Percentiles rank a stretch among this genome's conserved stretches.
Conservation (phyloP, 2,113 vertebrate genomes). For the Gnathonemus longibarbis region DNA sequence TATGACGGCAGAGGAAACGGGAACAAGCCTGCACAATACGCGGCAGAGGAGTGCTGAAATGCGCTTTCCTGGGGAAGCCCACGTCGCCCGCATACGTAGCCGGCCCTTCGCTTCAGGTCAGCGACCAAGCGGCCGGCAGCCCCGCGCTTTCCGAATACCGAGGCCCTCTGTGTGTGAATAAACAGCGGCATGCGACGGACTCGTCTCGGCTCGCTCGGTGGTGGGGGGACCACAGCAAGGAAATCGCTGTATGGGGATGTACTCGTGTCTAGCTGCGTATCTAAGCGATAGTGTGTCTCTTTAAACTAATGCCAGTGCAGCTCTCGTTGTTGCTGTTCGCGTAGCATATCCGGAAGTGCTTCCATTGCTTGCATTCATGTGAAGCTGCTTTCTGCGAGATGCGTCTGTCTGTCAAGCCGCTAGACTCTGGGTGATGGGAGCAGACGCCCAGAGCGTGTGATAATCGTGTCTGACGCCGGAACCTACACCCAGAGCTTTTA, state of each 20-base stretch:
- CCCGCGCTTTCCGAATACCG: neutral
- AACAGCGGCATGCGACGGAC: neutral
- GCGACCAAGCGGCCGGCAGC: neutral
- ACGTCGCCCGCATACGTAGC: neutral
- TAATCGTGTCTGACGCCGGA: neutral
- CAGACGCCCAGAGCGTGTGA: neutral
- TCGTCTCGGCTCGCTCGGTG: neutral
- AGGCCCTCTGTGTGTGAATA: neutral
- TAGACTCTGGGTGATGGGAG: neutral
- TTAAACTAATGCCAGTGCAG: neutral
- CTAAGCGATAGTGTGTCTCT: neutral
- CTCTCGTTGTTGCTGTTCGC: neutral
- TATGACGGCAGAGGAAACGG: neutral
- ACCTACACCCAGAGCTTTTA: neutral
- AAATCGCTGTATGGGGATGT: neutral
- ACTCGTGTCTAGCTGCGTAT: neutral
- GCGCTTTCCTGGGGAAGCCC: neutral
- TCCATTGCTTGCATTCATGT: neutral
- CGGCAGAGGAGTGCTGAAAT: neutral
- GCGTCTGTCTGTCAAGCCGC: neutral
- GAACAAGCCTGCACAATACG: neutral
- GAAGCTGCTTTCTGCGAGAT: neutral
- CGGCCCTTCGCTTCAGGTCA: constrained; percentile 12
- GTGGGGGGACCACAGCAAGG: neutral
- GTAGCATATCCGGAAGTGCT: neutral